These are phyloP conservation scores for Pangasianodon hypophthalmus DNA, from an alignment of 2,113 vertebrate species.

Conservation along the genomic window DNA sequence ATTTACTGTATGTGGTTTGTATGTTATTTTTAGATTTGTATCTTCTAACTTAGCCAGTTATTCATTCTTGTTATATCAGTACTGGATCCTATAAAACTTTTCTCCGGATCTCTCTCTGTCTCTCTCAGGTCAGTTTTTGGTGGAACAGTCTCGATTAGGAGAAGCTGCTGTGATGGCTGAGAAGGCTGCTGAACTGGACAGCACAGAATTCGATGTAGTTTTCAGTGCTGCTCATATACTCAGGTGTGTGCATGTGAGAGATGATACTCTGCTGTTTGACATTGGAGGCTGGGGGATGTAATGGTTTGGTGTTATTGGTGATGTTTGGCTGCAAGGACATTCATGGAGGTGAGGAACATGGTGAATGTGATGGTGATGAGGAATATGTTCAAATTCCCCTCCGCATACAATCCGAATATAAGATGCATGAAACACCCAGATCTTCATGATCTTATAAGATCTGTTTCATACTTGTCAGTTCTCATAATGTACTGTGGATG, in stretches of 20 bases:
- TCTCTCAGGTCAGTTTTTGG: slow-evolving; percentile 87
- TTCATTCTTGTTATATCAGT: background rate
- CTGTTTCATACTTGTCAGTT: background rate
- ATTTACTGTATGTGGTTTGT: background rate
- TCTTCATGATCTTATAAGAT: background rate
- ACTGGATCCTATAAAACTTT: background rate
- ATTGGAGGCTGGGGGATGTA: background rate
- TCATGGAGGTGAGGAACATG: background rate
- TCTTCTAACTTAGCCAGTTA: background rate
- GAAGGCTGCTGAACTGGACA: slow-evolving; percentile 88
- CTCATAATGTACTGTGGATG: background rate
- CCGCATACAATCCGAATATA: background rate
- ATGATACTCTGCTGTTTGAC: background rate
- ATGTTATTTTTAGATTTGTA: background rate
- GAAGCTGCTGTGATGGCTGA: slow-evolving; percentile 96
- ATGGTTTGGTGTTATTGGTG: background rate
- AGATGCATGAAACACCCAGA: no score
- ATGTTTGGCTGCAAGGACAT: background rate
- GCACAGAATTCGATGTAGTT: slow-evolving; percentile 90
- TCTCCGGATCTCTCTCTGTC: background rate
- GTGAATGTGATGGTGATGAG: no score
- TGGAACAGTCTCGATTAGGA: slow-evolving; percentile 86
- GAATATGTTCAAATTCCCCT: background rate
- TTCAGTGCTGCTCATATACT: slow-evolving; percentile 98
- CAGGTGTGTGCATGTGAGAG: slow-evolving; percentile 76